Conservation (phyloP, 2,113 vertebrate genomes). For the Mastomys coucha region DNA sequence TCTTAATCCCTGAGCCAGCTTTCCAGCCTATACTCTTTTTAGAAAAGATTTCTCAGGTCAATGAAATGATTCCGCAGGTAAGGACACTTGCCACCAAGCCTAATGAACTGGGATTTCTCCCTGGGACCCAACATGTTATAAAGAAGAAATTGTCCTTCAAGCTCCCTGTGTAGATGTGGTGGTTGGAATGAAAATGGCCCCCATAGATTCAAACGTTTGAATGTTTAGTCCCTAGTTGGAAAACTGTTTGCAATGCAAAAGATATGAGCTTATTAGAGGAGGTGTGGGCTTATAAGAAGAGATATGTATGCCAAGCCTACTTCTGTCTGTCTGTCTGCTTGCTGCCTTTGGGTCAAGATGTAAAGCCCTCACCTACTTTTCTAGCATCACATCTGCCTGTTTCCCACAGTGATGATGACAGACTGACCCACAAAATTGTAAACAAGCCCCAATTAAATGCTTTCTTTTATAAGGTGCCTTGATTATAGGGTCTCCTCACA, state of each 20-base stretch:
- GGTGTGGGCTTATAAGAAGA: background rate
- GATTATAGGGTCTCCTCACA: background rate
- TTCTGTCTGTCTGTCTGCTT: background rate
- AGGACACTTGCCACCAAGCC: background rate
- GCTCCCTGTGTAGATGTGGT: background rate
- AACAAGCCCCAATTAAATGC: background rate
- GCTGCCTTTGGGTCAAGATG: background rate
- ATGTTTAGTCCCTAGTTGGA: background rate
- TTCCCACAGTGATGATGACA: background rate
- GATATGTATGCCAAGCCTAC: background rate
- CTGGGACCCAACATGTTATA: background rate
- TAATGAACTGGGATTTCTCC: background rate
- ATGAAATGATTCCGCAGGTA: background rate
- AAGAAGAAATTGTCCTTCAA: background rate
- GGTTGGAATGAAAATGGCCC: background rate
- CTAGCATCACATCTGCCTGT: background rate
- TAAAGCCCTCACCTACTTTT: background rate
- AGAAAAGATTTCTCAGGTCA: background rate
- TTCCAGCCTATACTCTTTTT: background rate
- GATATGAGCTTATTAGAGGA: background rate
- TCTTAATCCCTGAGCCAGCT: background rate
- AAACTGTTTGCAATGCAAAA: background rate
- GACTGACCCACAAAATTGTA: background rate
- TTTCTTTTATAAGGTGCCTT: background rate
- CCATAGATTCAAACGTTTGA: background rate